Evolutionary conservation across 2,113 vertebrate species (phyloP).

Genomic region (Nycticorax nycticorax): DNA sequence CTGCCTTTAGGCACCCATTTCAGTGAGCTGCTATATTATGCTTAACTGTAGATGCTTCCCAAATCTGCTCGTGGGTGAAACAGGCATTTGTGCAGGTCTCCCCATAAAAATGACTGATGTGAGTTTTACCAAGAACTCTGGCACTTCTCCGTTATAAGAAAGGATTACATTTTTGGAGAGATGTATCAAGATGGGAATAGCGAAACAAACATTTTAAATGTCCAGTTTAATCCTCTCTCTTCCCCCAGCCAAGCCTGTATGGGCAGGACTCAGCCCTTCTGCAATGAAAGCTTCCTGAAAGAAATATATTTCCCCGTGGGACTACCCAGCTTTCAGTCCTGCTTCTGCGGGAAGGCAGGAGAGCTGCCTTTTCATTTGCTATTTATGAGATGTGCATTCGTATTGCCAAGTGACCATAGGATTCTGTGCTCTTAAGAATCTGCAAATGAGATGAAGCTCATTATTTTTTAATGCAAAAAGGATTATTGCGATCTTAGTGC

Average conservation of each 20-base stretch:
- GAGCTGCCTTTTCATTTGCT: slow-evolving; percentile 63
- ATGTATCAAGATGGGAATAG: not conserved
- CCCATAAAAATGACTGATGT: slow-evolving; percentile 26
- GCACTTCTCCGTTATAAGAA: not conserved
- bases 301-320: slow-evolving; percentile 41
- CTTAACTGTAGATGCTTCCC: not conserved
- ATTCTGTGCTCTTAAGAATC: slow-evolving; percentile 68
- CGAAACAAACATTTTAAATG: not conserved
- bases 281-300: slow-evolving; percentile 29
- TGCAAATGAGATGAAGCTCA: slow-evolving; percentile 60
- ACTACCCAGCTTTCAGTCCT: slow-evolving; percentile 38
- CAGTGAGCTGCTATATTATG: not conserved
- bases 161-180: not conserved
- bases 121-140: slow-evolving; percentile 10
- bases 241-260: not conserved
- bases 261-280: not conserved
- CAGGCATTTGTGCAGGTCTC: slow-evolving; percentile 5
- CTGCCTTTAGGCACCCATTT: slow-evolving; percentile 23
- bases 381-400: slow-evolving; percentile 67
- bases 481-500: slow-evolving; percentile 23
- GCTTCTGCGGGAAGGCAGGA: slow-evolving; percentile 53
- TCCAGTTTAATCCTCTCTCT: not conserved
- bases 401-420: slow-evolving; percentile 53
- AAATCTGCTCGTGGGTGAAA: slow-evolving; percentile 5
- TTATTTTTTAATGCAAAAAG: slow-evolving; percentile 73